Evolutionary conservation across 1,140 invertebrate species (phyloP).

Genomic region (Drosophila fuyamai): DNA sequence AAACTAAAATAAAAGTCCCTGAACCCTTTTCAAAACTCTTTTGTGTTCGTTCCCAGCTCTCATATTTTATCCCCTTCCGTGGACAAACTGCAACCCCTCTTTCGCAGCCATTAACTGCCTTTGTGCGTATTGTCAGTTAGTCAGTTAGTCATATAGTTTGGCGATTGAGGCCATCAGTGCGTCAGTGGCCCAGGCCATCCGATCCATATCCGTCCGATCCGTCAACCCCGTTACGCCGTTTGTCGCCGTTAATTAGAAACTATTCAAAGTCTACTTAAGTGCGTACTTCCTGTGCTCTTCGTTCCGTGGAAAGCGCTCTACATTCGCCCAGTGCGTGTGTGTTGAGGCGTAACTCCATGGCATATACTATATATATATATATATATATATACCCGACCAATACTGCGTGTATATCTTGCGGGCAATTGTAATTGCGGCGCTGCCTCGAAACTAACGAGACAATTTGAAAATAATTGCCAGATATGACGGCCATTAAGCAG

Average conservation of each 20-base stretch:
- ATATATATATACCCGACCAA: neutral
- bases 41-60: neutral
- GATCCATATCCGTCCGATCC: constrained; percentile 30
- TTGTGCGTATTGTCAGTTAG: constrained; percentile 42
- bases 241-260: constrained; percentile 80
- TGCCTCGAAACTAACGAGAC: constrained; percentile 75
- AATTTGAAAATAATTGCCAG: constrained; percentile 79
- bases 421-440: constrained; percentile 67
- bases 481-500: constrained; percentile 73
- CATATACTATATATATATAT: neutral
- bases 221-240: constrained; percentile 71
- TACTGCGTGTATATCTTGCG: constrained; percentile 25
- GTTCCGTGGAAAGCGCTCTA: constrained; percentile 29
- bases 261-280: constrained; percentile 82
- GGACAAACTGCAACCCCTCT: constrained; percentile 20
- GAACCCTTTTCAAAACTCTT: constrained; percentile 18
- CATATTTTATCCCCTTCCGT: neutral
- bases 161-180: constrained; percentile 14
- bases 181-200: constrained; percentile 6
- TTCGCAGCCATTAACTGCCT: constrained; percentile 26
- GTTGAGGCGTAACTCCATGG: constrained; percentile 66
- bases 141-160: constrained; percentile 12
- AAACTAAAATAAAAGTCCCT: neutral
- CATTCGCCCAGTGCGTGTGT: constrained; percentile 50
- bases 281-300: constrained; percentile 63